Base-by-base conservation (phyloP, 1,140 invertebrate species). In the Neodiprion lecontei region DNA sequence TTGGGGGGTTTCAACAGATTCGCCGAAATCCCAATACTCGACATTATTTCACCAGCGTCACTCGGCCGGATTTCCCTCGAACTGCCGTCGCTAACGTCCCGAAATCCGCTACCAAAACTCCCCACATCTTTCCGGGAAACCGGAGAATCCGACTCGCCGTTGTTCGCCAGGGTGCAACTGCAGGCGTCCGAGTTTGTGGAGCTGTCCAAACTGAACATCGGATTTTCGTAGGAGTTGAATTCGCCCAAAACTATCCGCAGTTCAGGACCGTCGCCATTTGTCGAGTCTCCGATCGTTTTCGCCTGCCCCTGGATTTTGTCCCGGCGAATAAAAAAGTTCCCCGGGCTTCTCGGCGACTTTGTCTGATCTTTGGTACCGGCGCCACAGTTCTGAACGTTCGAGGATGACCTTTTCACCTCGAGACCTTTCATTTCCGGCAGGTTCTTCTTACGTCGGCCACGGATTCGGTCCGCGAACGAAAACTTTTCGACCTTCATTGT, bases 171-270 rank as follows among this genome's bases (percentile, higher is more conserved):
- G 40, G 48, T 74, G 53, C 0, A 70, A 14, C 77, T 79, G 8
- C 82, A 80, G 9, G 85, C 49, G 8, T 86, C 85, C 1, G 85
- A 82, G 72, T 88, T 87, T 14, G 86, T 75, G 8, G 88, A 89
- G 61, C 77, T 82, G 76, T 89, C 86, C 69, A 86, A 72, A 65
- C 77, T 80, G 68, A 89, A 89, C 11, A 82, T 84, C 1, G 86
- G 87, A 79, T 89, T 89, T 75, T 89, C 87, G 74, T 89, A 88
- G 40, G 82, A 86, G 66, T 79, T 80, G 50, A 75, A 78, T 67
- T 79, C 79, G 9, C 73, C 76, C 74, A 73, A 79, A 79, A 28
- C 77, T 76, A 49, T 74, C 17, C 67, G 12, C 12, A 21, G 12
- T 7, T 14, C 12, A 65, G 12, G 7, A 65, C 21, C 67, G 67